Evolutionary conservation across 2,113 vertebrate genomes (phyloP).

Genomic region (Nyctibius bracteatus): DNA sequence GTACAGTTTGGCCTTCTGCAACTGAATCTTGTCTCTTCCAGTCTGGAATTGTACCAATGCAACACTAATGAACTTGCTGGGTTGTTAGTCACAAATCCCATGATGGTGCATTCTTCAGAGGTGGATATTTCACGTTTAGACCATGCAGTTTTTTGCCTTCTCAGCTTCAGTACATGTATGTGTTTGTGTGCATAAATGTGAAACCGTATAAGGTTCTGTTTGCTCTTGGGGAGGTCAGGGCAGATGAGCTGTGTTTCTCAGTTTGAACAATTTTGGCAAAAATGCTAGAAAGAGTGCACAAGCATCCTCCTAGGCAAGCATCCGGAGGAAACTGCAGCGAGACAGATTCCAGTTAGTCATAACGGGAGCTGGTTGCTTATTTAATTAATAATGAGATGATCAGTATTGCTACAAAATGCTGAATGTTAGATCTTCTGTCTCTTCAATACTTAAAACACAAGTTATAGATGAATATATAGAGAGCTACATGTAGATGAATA

Average conservation of each 20-base stretch:
- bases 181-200: accelerated
- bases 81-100: not conserved
- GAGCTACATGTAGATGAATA: not conserved
- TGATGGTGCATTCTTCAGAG: not conserved
- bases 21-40: not conserved
- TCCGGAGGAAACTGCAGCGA: not conserved
- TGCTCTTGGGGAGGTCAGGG: not conserved
- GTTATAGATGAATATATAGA: not conserved
- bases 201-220: not conserved
- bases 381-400: not conserved
- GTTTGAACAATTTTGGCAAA: not conserved
- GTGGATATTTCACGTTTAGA: accelerated
- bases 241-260: not conserved
- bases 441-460: not conserved
- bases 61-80: not conserved
- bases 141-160: not conserved
- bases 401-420: not conserved
- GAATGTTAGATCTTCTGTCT: not conserved
- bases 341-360: not conserved
- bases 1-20: not conserved
- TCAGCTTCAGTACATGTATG: accelerated
- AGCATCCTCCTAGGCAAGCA: not conserved
- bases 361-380: accelerated
- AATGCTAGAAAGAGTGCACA: not conserved
- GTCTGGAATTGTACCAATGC: not conserved